A percentile compares a stretch with the other conserved stretches of the same genome.
phyloP scores from a whole-genome alignment of 1,140 invertebrate genomes.

The Asobara japonica region DNA sequence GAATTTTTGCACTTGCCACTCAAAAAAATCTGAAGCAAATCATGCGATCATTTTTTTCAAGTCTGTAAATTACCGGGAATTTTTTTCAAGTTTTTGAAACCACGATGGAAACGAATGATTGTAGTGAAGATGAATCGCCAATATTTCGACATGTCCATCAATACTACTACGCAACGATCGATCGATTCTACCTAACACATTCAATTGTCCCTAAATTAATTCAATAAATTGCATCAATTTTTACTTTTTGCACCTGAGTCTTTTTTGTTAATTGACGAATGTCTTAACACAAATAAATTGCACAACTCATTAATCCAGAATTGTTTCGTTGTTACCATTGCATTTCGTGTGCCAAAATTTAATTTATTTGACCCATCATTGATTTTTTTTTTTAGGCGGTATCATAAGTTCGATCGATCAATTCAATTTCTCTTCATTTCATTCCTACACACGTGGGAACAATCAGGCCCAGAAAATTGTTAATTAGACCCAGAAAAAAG shows the following conservation, averaged over 20 bases:
- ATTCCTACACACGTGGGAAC: background rate
- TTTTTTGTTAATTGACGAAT: background rate
- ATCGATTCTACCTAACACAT: background rate
- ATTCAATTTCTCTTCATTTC: background rate
- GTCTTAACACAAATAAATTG: background rate
- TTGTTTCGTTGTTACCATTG: conserved; percentile 1
- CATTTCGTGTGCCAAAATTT: background rate
- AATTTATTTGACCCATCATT: background rate
- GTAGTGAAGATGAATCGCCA: background rate
- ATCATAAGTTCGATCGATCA: conserved; percentile 9
- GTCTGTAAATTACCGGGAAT: too few species aligned
- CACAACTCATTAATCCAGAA: background rate
- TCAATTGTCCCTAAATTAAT: background rate
- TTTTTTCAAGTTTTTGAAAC: background rate
- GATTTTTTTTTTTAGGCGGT: background rate
- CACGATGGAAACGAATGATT: too few species aligned
- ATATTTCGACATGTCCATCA: background rate
- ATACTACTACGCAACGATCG: conserved; percentile 2
- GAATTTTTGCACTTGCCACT: too few species aligned
- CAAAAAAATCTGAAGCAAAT: too few species aligned
- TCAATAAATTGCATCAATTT: background rate
- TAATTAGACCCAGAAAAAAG: background rate
- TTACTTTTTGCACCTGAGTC: background rate
- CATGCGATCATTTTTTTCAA: too few species aligned
- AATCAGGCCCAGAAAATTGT: background rate